phyloP scores from a whole-genome alignment of 2,113 vertebrate species.

The Istiophorus platypterus region DNA sequence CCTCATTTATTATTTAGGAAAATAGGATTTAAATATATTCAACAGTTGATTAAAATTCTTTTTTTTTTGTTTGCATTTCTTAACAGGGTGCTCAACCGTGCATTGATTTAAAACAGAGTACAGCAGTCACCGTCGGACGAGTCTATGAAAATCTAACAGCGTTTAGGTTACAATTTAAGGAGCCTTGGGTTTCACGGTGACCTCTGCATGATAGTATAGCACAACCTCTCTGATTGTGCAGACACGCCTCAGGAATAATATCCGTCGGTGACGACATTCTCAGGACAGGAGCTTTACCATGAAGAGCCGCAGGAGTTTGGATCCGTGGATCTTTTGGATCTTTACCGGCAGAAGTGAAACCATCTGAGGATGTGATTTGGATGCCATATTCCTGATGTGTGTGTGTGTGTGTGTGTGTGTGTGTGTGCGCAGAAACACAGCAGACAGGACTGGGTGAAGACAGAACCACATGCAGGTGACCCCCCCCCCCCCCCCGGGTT shows the following conservation, averaged over 20 bases:
- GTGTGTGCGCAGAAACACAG: not conserved
- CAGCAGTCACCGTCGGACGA: not conserved
- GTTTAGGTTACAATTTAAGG: not conserved
- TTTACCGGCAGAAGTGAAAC: not conserved
- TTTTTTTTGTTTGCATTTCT: not conserved
- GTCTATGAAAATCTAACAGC: not conserved
- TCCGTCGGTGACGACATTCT: not conserved
- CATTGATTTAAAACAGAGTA: not conserved
- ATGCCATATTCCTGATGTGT: not conserved
- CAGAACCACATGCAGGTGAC: not conserved
- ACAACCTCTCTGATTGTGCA: not conserved
- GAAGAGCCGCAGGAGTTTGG: not conserved
- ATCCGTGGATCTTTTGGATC: too few species aligned
- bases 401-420: not conserved
- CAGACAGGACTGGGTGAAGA: not conserved
- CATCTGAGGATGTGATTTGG: constrained; percentile 1
- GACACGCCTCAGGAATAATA: not conserved
- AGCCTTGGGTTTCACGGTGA: not conserved
- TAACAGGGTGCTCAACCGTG: not conserved
- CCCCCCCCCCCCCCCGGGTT: too few species aligned
- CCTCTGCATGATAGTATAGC: not conserved
- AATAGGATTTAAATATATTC: constrained; percentile 3
- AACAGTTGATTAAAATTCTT: not conserved
- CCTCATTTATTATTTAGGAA: not conserved
- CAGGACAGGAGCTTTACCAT: not conserved